phyloP scores from a whole-genome alignment of 64 coral and sea anemone genomes.

The Dendrophyllia cribrosa region DNA sequence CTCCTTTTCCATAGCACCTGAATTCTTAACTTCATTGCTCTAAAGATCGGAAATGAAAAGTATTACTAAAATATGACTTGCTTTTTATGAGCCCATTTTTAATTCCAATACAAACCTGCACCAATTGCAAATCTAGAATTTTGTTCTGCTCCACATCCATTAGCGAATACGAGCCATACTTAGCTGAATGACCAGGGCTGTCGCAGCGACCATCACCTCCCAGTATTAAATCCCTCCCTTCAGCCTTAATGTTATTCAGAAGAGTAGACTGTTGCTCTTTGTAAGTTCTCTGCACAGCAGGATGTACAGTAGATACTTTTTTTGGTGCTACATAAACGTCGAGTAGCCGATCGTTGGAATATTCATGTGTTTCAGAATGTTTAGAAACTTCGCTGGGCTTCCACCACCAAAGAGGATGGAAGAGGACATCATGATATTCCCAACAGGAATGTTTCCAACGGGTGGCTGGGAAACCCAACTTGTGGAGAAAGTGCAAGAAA shows the following conservation, averaged over 20 bases:
- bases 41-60: background rate
- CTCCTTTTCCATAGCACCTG: slow-evolving; percentile 48
- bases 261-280: slow-evolving; percentile 7
- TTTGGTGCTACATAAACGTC: slow-evolving; percentile 50
- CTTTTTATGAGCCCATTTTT: background rate
- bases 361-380: slow-evolving; percentile 53
- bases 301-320: slow-evolving; percentile 25
- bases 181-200: slow-evolving; percentile 25
- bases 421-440: slow-evolving; percentile 36
- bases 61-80: background rate
- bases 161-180: slow-evolving; percentile 10
- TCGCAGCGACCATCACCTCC: slow-evolving; percentile 40
- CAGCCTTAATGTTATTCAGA: slow-evolving; percentile 1
- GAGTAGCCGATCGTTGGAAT: slow-evolving; percentile 32
- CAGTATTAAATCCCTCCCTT: slow-evolving; percentile 21
- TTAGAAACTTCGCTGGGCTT: slow-evolving; percentile 51
- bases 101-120: slow-evolving; percentile 29
- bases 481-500: slow-evolving; percentile 8
- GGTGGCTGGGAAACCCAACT: slow-evolving; percentile 37
- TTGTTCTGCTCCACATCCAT: slow-evolving; percentile 33
- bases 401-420: slow-evolving; percentile 46
- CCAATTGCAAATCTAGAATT: slow-evolving; percentile 26
- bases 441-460: slow-evolving; percentile 31
- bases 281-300: slow-evolving; percentile 40
- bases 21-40: slow-evolving; percentile 73